Conservation (phyloP, 2,888 invertebrate genomes). For the Lottia gigantea region DNA sequence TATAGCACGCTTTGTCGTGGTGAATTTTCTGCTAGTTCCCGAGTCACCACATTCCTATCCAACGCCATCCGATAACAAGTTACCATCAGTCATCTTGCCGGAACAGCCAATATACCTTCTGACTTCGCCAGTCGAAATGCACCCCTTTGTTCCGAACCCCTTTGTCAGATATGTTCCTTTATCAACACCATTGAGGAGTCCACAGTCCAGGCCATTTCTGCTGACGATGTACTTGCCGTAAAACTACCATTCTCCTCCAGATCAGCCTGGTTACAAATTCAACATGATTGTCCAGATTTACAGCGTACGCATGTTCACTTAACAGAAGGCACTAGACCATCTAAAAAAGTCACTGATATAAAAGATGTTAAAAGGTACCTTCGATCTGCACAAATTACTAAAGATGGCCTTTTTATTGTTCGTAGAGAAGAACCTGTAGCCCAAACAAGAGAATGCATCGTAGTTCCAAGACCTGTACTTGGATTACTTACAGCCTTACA, state of each 20-base stretch:
- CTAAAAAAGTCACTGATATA: conserved; percentile 1
- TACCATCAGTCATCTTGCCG: no score
- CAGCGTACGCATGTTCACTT: conserved; percentile 31
- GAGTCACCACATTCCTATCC: no score
- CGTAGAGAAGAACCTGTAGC: conserved; percentile 20
- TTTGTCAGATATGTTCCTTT: no score
- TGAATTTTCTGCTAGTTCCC: no score
- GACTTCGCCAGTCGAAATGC: no score
- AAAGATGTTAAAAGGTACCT: conserved; percentile 26
- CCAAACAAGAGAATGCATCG: conserved; percentile 29
- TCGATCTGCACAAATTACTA: conserved; percentile 16
- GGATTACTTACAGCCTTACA: conserved; percentile 37
- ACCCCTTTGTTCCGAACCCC: no score
- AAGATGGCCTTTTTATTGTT: conserved; percentile 30
- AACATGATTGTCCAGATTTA: conserved; percentile 32
- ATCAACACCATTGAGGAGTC: conserved; percentile 13
- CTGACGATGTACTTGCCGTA: conserved; percentile 18
- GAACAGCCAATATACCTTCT: no score
- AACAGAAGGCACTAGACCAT: conserved; percentile 25
- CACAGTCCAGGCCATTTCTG: conserved; percentile 18
- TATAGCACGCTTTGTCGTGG: no score
- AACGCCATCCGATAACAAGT: no score
- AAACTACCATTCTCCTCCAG: conserved; percentile 28
- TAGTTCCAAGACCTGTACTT: conserved; percentile 35
- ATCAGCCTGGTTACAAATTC: conserved; percentile 24